Percentiles rank a stretch among this genome's conserved stretches.
Conservation (phyloP, 2,797 vertebrate species). For the Helostoma temminkii region DNA sequence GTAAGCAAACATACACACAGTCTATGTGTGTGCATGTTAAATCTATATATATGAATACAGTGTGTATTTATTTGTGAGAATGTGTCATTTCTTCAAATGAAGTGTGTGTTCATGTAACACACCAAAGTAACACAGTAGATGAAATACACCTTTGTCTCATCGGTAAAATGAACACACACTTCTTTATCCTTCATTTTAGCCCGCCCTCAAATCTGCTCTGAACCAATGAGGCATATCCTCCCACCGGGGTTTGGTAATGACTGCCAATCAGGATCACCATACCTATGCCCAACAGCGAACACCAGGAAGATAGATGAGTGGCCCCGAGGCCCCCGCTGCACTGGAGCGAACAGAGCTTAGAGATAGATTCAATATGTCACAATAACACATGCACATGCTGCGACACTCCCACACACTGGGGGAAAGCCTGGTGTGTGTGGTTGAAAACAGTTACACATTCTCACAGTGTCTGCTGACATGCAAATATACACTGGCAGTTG, state of each 20-base stretch:
- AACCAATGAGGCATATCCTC: constrained; percentile 77
- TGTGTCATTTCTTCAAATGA: constrained; percentile 38
- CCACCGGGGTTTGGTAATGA: constrained; percentile 70
- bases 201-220: constrained; percentile 69
- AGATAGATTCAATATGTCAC: constrained; percentile 73
- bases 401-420: background rate
- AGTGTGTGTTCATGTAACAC: constrained; percentile 56
- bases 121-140: constrained; percentile 50
- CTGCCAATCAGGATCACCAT: constrained; percentile 77
- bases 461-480: background rate
- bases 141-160: constrained; percentile 49
- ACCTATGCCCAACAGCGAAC: constrained; percentile 59
- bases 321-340: constrained; percentile 58
- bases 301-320: constrained; percentile 73
- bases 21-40: too few relatives aligned
- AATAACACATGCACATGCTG: constrained; percentile 35
- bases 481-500: constrained; percentile 3
- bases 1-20: constrained; percentile 29
- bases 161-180: constrained; percentile 63
- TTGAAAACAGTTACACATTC: constrained; percentile 8
- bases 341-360: constrained; percentile 64
- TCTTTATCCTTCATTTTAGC: constrained; percentile 64
- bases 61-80: background rate
- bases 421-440: constrained; percentile 7
- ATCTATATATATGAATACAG: background rate